Conservation (phyloP, 2,113 vertebrate species). For the Gadus chalcogrammus region DNA sequence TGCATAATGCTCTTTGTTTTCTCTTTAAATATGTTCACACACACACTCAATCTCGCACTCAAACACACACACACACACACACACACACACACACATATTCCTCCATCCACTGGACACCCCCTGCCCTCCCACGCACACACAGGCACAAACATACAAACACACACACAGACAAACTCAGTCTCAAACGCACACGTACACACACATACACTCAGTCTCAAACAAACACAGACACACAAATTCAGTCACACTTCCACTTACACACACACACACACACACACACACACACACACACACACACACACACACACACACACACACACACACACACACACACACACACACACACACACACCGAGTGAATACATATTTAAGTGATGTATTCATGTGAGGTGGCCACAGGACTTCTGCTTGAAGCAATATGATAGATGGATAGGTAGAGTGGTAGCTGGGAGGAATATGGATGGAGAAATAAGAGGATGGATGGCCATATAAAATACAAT, state of each 20-base stretch:
- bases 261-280: not conserved
- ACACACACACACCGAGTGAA: no score
- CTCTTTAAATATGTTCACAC: not conserved
- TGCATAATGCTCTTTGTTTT: not conserved
- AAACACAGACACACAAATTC: not conserved
- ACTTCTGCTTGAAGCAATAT: slow-evolving; percentile 18
- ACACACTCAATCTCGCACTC: not conserved
- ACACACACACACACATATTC: not conserved
- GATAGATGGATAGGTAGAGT: slow-evolving; percentile 2
- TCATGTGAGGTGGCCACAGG: slow-evolving; percentile 21
- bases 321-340: not conserved
- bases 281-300: not conserved
- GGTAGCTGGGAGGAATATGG: not conserved
- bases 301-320: not conserved
- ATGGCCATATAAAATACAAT: not conserved
- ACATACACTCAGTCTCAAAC: not conserved
- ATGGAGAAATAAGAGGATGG: not conserved
- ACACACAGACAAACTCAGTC: not conserved
- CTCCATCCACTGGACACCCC: not conserved
- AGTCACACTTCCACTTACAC: not conserved
- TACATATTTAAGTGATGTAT: slow-evolving; percentile 3
- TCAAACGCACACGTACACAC: not conserved
- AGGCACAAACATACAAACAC: not conserved
- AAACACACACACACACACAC: not conserved
- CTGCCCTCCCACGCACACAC: not conserved